These are phyloP conservation scores for Rhizomys pruinosus DNA, from an alignment of 2,113 vertebrate genomes.

Conservation along the genomic window DNA sequence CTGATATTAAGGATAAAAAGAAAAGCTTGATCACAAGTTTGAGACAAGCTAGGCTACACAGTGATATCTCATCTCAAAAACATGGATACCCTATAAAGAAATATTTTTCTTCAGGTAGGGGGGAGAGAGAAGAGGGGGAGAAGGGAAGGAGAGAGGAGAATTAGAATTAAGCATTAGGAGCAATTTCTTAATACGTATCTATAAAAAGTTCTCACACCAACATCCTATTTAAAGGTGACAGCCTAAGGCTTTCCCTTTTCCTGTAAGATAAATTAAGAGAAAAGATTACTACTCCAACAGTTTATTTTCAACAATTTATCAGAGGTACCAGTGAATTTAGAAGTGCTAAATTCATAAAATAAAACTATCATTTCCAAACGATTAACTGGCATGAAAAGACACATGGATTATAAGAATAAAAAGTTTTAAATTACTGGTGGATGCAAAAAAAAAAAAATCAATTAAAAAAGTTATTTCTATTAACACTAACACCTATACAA, in stretches of 20 bases:
- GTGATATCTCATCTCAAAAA: not conserved
- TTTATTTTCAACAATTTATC: not conserved
- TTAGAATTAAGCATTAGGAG: not conserved
- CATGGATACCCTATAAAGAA: not conserved
- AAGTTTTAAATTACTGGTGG: not conserved
- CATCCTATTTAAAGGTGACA: not conserved
- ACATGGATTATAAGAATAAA: not conserved
- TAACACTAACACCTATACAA: not conserved
- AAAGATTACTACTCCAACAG: not conserved
- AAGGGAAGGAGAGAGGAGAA: not conserved
- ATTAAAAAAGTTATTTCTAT: constrained; percentile 12
- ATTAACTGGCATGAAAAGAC: constrained; percentile 24
- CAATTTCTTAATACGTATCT: not conserved
- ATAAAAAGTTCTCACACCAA: not conserved
- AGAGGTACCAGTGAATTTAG: constrained; percentile 15
- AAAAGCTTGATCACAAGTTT: not conserved
- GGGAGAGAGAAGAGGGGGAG: not conserved
- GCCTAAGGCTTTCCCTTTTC: constrained; percentile 6
- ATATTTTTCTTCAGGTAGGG: too few relatives aligned
- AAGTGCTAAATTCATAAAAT: constrained; percentile 40
- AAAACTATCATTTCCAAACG: constrained; percentile 40
- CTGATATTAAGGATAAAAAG: not conserved
- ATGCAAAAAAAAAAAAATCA: not conserved
- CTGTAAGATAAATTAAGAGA: not conserved
- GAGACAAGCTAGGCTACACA: not conserved